A percentile compares a stretch with the other conserved stretches of the same genome.
These are phyloP conservation scores for Oryzias dopingdopingensis DNA, from an alignment of 2,797 vertebrate genomes.

Conservation along the genomic window DNA sequence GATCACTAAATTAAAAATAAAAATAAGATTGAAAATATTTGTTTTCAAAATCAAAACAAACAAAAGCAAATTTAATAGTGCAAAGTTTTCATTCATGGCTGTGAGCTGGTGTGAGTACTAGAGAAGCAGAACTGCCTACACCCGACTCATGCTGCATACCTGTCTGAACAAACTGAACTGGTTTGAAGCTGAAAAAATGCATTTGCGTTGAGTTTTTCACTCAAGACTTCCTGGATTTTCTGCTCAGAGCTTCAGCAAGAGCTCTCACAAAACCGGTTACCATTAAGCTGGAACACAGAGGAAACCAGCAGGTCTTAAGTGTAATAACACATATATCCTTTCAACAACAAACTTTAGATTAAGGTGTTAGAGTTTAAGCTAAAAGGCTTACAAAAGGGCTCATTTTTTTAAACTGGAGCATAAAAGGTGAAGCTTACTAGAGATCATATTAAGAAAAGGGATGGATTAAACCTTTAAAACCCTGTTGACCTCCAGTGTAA, in stretches of 20 bases:
- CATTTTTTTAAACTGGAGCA: too few species aligned
- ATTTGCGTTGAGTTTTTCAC: neutral
- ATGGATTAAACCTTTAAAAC: neutral
- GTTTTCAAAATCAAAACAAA: neutral
- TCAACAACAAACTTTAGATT: neutral
- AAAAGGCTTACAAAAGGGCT: neutral
- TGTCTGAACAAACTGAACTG: slow-evolving; percentile 5
- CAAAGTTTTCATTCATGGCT: neutral
- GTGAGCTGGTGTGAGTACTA: neutral
- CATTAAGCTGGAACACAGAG: neutral
- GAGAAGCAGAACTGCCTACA: neutral
- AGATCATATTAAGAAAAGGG: neutral
- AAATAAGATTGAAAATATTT: neutral
- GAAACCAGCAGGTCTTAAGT: neutral
- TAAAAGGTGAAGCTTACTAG: too few species aligned
- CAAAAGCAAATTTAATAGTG: too few species aligned
- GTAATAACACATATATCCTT: neutral
- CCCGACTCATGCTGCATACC: neutral
- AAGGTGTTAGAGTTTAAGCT: neutral
- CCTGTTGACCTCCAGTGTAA: too few species aligned
- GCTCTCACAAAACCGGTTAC: neutral
- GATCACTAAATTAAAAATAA: too few species aligned
- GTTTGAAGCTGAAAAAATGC: neutral
- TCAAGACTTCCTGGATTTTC: neutral
- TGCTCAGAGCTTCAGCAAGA: neutral